Base-by-base conservation (phyloP, 2,113 vertebrate genomes). In the Pelecanoides urinatrix region DNA sequence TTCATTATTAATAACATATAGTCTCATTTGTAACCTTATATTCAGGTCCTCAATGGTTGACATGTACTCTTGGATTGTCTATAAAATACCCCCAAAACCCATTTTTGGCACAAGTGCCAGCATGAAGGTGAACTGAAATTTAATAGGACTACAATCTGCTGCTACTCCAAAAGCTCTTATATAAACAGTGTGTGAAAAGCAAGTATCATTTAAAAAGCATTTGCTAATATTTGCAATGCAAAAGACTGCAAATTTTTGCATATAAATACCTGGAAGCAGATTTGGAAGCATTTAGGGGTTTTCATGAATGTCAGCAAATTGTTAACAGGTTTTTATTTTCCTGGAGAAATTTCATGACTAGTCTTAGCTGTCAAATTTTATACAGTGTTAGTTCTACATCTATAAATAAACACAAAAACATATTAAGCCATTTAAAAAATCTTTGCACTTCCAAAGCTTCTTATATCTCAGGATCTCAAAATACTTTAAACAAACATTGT, bases 241-340 rank as follows among this genome's bases (percentile, higher is more conserved):
- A 94, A 97, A 95, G 66, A 79, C 86, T 90, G 68, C 89, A 88
- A 30, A 96, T 96, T 92, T 91, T 96, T 97, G 87, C 87, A 86
- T 77, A 93, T 70, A 91, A 95, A 95, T 97, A 97, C 95, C 93
- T 97, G 94, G 95, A 96, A 96, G 63, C 70, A 92, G 84, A 97
- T 97, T 96, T 97, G 87, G 94, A 97, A 95, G 93, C 67, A 89
- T 96, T 95, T 94, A 92, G 32, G 59, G 63, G 71, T 86, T 95
- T 96, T 96, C 88, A 85, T 30, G 62, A 91, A 95, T 95, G 93
- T 95, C 94, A 96, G 94, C 93, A 97, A 96, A 96, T 96, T 97
- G 95, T 97, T 97, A 97, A 97, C 97, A 96, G 93, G 87, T 96
- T 96, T 97, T 96, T 93, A 94, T 96, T 97, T 96, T 97, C 91